These are phyloP conservation scores for Cardiocondyla obscurior DNA, from an alignment of 1,140 invertebrate species.

Conservation along the genomic window DNA sequence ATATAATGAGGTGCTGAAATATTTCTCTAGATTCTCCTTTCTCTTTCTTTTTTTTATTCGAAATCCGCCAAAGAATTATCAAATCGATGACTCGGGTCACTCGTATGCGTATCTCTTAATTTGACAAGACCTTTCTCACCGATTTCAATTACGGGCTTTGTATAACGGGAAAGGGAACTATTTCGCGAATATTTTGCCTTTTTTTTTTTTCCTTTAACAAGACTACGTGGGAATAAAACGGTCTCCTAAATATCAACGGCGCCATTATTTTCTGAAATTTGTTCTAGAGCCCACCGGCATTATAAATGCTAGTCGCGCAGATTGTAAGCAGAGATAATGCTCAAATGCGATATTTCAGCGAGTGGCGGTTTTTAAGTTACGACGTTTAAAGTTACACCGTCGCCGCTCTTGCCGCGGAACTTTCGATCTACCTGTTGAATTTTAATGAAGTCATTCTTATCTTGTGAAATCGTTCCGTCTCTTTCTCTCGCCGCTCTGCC, in stretches of 20 bases:
- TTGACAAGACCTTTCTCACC: neutral
- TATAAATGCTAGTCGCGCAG: conserved; percentile 46
- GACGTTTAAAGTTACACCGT: conserved; percentile 44
- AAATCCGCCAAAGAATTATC: neutral
- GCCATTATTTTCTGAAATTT: neutral
- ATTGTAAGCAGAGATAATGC: conserved; percentile 58
- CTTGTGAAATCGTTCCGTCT: neutral
- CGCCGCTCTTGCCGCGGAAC: conserved; percentile 18
- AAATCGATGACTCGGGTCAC: neutral
- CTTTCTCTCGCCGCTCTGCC: neutral
- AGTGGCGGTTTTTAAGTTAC: conserved; percentile 50
- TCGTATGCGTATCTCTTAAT: neutral
- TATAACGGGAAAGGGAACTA: neutral
- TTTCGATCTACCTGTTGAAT: conserved; percentile 65
- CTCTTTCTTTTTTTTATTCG: neutral
- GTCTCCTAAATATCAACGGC: neutral
- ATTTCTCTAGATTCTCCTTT: neutral
- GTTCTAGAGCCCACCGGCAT: neutral
- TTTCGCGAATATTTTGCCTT: neutral
- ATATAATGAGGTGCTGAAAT: neutral
- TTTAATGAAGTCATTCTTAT: conserved; percentile 64
- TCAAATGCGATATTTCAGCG: conserved; percentile 41
- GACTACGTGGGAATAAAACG: neutral
- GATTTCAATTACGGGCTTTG: neutral
- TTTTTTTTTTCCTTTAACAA: neutral